These are phyloP conservation scores for Orthonychiurus folsomi DNA, from an alignment of 2,888 invertebrate species.

Conservation along the genomic window DNA sequence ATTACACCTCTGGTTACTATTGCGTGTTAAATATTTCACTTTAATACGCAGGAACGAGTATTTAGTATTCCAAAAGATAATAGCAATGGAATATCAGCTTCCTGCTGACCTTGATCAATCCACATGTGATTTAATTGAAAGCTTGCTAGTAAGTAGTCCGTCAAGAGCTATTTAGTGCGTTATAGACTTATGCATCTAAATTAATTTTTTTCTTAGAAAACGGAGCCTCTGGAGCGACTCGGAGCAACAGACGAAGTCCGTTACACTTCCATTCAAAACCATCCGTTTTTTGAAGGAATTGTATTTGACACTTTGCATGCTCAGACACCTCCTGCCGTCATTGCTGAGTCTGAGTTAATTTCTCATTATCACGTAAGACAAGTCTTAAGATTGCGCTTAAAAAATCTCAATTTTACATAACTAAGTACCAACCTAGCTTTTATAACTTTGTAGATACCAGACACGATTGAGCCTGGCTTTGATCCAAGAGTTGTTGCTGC, in stretches of 20 bases:
- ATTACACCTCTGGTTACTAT: no score
- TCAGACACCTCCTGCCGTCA: no score
- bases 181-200: no score
- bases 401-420: no score
- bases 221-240: slow-evolving; percentile 69
- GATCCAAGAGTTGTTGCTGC: slow-evolving; percentile 33
- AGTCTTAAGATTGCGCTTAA: no score
- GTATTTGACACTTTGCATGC: slow-evolving; percentile 71
- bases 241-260: slow-evolving; percentile 66
- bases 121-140: slow-evolving; percentile 79
- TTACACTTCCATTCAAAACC: slow-evolving; percentile 73
- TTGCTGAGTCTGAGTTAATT: no score
- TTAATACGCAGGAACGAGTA: slow-evolving; percentile 68
- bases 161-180: no score
- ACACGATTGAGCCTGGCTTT: slow-evolving; percentile 28
- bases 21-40: no score
- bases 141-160: slow-evolving; percentile 56
- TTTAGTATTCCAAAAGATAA: slow-evolving; percentile 90
- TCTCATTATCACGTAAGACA: no score
- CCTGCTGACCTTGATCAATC: slow-evolving; percentile 79
- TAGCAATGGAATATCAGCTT: slow-evolving; percentile 79
- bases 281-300: slow-evolving; percentile 74
- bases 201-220: slow-evolving; percentile 48
- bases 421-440: no score
- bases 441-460: slow-evolving; percentile 20